Base-by-base conservation (phyloP, 2,888 invertebrate species). In the Heliconius sara region DNA sequence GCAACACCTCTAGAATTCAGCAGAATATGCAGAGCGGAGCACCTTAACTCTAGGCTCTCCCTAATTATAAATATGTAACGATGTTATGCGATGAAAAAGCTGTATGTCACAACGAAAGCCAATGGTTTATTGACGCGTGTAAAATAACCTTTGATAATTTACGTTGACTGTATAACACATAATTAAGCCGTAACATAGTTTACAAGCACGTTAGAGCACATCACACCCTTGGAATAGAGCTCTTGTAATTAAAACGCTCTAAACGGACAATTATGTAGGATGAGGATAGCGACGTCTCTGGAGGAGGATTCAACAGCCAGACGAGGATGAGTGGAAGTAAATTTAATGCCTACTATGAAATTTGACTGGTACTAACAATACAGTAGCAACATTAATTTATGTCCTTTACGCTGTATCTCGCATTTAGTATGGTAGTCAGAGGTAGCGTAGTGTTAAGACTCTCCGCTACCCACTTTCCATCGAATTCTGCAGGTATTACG, bases 161-260 rank as follows among this genome's bases (percentile, higher is more conserved):
- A 79, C 66, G 76, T 80, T 47, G 27, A 73, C 70, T 72, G 78
- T 68, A 80, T 84, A 81, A 81, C 80, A 83, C 79, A 82, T 86
- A 84, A 85, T 84, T 84, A 82, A 83, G 83, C 84, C 87, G 89
- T 90, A 88, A 89, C 88, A 91, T 93, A 93, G 92, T 93, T 93
- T 92, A 93, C 91, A 89, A 89, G 91, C 90, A 88, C 89, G 88
- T 91, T 88, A 90, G 89, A 87, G 88, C 88, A 86, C 91, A 91
- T 93, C 91, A 90, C 90, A 92, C 93, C 93, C 93, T 91, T 89
- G 86, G 86, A 92, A 93, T 91, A 91, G 91, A 89, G 89, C 88
- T 89, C 89, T 89, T 87, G 92, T 94, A 94, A 94, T 95, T 95
- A 94, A 94, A 94, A 90, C 93, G 89, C 91, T 90, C 91, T 93